phyloP scores from a whole-genome alignment of 2,113 vertebrate species.

The Pseudorectes ferrugineus region DNA sequence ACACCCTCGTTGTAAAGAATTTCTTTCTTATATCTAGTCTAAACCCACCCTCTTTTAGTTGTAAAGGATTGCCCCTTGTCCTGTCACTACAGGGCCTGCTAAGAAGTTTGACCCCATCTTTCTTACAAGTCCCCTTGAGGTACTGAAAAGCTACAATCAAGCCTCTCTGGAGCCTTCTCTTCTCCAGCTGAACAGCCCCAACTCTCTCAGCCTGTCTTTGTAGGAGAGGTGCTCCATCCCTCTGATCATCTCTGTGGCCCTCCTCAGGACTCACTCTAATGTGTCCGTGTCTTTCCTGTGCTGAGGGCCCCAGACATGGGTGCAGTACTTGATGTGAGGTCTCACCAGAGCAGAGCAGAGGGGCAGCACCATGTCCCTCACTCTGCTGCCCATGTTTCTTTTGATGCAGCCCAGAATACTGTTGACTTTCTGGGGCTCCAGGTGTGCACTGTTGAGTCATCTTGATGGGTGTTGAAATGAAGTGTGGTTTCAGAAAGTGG shows the following conservation, averaged over 20 bases:
- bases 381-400: neutral
- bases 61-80: neutral
- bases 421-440: neutral
- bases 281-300: neutral
- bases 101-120: neutral
- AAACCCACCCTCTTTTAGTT: neutral
- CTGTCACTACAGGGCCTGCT: neutral
- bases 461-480: neutral
- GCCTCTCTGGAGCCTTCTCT: neutral
- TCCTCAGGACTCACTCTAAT: neutral
- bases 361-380: neutral
- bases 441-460: neutral
- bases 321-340: rapidly evolving
- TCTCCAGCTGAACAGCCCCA: neutral
- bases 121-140: neutral
- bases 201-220: neutral
- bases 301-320: neutral
- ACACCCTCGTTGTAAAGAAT: neutral
- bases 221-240: neutral
- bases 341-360: neutral
- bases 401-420: neutral
- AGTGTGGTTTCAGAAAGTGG: neutral
- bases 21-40: neutral
- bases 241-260: neutral
- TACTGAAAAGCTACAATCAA: neutral